Percentiles rank a stretch among this genome's conserved stretches.
Evolutionary conservation across 2,888 invertebrate species (phyloP).

Genomic region (Stenoptilia bipunctidactyla): DNA sequence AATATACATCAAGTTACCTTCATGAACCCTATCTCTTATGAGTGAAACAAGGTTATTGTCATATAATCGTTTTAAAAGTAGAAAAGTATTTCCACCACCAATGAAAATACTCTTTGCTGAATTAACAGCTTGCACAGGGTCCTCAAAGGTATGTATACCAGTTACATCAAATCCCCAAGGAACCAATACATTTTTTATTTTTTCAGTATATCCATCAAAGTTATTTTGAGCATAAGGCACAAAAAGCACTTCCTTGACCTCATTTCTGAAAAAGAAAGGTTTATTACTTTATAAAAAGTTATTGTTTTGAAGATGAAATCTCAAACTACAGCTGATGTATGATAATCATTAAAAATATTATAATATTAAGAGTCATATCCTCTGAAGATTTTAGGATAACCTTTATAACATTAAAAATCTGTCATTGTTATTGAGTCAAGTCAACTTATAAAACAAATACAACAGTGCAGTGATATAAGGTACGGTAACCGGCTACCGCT

Average conservation of each 20-base stretch:
- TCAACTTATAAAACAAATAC: too few species aligned
- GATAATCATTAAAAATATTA: too few species aligned
- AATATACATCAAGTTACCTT: slow-evolving; percentile 78
- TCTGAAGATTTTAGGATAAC: too few species aligned
- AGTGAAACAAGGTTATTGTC: slow-evolving; percentile 74
- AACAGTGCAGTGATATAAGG: too few species aligned
- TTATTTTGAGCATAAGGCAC: slow-evolving; percentile 81
- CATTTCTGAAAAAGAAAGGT: slow-evolving; percentile 62
- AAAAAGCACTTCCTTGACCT: slow-evolving; percentile 76
- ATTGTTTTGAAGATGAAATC: too few species aligned
- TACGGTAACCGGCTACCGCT: too few species aligned
- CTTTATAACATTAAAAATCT: too few species aligned
- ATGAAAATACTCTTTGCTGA: slow-evolving; percentile 79
- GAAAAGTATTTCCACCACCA: slow-evolving; percentile 87
- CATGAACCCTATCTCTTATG: slow-evolving; percentile 74
- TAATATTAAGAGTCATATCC: too few species aligned
- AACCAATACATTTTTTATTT: slow-evolving; percentile 68
- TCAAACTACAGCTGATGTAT: too few species aligned
- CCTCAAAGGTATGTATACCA: slow-evolving; percentile 73
- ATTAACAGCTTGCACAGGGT: slow-evolving; percentile 69
- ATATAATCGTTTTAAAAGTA: slow-evolving; percentile 78
- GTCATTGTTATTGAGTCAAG: too few species aligned
- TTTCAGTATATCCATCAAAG: slow-evolving; percentile 75
- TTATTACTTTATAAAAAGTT: background rate
- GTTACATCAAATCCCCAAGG: slow-evolving; percentile 77